Evolutionary conservation across 2,113 vertebrate genomes (phyloP).

Genomic region (Tricholaema leucomelas): DNA sequence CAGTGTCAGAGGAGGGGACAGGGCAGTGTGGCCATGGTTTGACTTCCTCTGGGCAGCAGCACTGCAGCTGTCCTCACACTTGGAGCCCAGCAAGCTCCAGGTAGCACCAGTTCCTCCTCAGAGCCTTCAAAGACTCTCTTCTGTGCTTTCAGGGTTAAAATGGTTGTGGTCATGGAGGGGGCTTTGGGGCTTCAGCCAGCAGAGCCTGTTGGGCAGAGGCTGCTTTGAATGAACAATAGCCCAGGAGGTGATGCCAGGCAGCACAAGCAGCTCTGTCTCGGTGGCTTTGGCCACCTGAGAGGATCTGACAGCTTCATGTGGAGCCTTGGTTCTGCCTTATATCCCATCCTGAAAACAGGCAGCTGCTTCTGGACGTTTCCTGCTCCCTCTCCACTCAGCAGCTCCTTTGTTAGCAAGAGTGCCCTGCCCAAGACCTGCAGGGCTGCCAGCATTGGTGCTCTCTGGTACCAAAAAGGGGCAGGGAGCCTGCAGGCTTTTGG

Average conservation of each 20-base stretch:
- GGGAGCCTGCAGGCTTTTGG: not conserved
- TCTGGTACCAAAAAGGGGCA: fast-evolving
- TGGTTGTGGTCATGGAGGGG: not conserved
- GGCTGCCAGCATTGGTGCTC: not conserved
- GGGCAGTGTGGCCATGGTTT: fast-evolving
- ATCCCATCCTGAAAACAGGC: fast-evolving
- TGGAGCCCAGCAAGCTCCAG: not conserved
- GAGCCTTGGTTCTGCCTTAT: not conserved
- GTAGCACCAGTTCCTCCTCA: not conserved
- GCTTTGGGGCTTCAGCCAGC: not conserved
- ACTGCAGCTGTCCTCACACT: not conserved
- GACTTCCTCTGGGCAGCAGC: not conserved
- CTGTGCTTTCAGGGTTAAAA: not conserved
- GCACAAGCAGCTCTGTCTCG: not conserved
- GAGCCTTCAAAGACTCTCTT: not conserved
- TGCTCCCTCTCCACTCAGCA: not conserved
- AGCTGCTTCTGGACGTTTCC: not conserved
- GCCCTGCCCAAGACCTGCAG: not conserved
- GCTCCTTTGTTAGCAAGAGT: not conserved
- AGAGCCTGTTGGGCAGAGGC: not conserved
- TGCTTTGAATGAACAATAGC: not conserved
- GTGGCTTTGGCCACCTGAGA: not conserved
- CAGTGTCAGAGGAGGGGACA: not conserved
- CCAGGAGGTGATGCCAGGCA: not conserved
- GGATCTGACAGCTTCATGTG: not conserved